phyloP scores from a whole-genome alignment of 2,888 invertebrate genomes.

The Plebejus anna region DNA sequence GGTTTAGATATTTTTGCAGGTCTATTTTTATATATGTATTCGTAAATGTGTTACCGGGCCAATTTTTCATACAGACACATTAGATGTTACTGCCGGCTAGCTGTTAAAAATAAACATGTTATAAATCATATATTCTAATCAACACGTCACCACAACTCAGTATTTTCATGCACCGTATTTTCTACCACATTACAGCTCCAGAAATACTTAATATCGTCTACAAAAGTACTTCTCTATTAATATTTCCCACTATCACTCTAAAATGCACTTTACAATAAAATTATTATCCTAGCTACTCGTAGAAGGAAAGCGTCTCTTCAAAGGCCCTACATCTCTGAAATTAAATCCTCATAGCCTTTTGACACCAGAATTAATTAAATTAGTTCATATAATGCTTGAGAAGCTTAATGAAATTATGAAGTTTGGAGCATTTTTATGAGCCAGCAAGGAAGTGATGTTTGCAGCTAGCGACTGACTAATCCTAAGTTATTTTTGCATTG shows the following conservation, averaged over 20 bases:
- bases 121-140: background rate
- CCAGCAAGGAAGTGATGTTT: background rate
- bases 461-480: conserved; percentile 48
- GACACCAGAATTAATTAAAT: background rate
- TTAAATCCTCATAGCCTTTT: too few species aligned
- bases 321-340: too few species aligned
- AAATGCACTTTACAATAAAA: background rate
- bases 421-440: background rate
- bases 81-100: background rate
- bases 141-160: background rate
- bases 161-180: background rate
- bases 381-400: background rate
- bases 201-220: background rate
- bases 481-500: conserved; percentile 53
- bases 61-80: background rate
- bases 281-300: too few species aligned
- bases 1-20: background rate
- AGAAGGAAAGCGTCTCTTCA: background rate
- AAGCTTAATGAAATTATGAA: background rate
- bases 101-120: background rate
- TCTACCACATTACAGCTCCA: background rate
- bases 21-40: background rate
- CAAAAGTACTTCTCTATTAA: background rate
- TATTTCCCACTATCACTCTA: background rate
- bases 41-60: background rate